phyloP scores from a whole-genome alignment of 2,797 vertebrate species.

The Gymnocypris eckloni region DNA sequence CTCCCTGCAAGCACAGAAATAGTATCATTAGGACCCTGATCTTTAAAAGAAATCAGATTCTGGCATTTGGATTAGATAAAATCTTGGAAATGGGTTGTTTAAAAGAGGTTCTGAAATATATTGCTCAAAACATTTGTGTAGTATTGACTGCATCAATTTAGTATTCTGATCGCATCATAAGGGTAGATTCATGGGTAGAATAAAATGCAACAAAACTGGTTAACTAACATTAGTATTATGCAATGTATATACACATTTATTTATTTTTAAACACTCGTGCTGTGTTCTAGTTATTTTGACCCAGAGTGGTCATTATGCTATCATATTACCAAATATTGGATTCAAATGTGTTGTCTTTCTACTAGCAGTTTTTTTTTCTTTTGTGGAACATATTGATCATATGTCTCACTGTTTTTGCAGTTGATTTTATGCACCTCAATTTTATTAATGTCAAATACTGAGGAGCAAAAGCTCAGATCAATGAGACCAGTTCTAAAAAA shows the following conservation, averaged over 20 bases:
- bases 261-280: too few relatives aligned
- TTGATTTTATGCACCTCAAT: not conserved
- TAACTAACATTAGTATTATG: constrained; percentile 53
- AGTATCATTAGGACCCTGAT: not conserved
- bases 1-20: constrained; percentile 35
- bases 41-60: not conserved
- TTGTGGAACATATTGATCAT: too few relatives aligned
- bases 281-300: not conserved
- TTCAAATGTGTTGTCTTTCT: too few relatives aligned
- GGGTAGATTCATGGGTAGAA: not conserved
- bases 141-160: not conserved
- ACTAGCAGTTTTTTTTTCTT: too few relatives aligned
- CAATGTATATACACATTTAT: not conserved
- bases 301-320: too few relatives aligned
- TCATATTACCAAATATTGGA: too few relatives aligned
- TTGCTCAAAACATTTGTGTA: not conserved
- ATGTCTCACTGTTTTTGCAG: too few relatives aligned
- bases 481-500: not conserved
- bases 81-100: not conserved
- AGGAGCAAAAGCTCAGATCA: not conserved
- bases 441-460: not conserved
- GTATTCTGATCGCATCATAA: too few relatives aligned
- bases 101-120: not conserved
- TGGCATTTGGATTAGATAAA: not conserved
- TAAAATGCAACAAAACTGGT: not conserved